These are phyloP conservation scores for Merodon equestris DNA, from an alignment of 2,888 invertebrate species.

Conservation along the genomic window DNA sequence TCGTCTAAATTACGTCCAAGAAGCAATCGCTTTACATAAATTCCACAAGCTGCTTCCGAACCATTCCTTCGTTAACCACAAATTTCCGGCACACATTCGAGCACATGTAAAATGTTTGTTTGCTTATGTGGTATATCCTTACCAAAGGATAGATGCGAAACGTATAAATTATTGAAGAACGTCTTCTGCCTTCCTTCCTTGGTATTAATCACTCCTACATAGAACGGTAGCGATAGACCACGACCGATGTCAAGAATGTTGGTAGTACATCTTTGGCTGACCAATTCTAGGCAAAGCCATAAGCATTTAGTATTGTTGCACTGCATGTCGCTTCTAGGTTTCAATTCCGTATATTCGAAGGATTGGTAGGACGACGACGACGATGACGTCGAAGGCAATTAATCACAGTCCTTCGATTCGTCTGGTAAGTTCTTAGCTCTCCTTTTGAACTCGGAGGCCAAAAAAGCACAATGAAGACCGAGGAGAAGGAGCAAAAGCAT, in stretches of 20 bases:
- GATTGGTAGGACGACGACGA: neutral
- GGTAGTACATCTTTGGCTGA: conserved; percentile 33
- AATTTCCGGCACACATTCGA: conserved; percentile 9
- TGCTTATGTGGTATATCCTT: neutral
- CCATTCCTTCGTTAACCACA: conserved; percentile 24
- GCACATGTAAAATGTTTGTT: conserved; percentile 9
- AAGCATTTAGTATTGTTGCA: conserved; percentile 37
- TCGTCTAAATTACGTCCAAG: conserved; percentile 47
- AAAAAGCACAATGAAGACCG: no score
- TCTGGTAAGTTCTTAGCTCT: conserved; percentile 5
- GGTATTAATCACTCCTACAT: conserved; percentile 56
- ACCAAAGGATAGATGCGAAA: conserved; percentile 42
- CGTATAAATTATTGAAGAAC: conserved; percentile 60
- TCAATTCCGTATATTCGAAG: neutral
- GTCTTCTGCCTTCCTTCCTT: conserved; percentile 51
- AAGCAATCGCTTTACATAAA: conserved; percentile 45
- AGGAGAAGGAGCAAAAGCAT: conserved; percentile 20
- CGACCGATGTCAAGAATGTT: conserved; percentile 9
- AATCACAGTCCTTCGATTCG: conserved; percentile 50
- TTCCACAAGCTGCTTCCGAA: conserved; percentile 33
- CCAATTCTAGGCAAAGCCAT: conserved; percentile 18
- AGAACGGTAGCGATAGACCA: conserved; percentile 6
- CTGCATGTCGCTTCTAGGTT: conserved; percentile 9
- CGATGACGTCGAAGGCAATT: conserved; percentile 25
- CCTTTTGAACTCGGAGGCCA: neutral